phyloP scores from a whole-genome alignment of 2,888 invertebrate genomes.

The Drosophila atripex region DNA sequence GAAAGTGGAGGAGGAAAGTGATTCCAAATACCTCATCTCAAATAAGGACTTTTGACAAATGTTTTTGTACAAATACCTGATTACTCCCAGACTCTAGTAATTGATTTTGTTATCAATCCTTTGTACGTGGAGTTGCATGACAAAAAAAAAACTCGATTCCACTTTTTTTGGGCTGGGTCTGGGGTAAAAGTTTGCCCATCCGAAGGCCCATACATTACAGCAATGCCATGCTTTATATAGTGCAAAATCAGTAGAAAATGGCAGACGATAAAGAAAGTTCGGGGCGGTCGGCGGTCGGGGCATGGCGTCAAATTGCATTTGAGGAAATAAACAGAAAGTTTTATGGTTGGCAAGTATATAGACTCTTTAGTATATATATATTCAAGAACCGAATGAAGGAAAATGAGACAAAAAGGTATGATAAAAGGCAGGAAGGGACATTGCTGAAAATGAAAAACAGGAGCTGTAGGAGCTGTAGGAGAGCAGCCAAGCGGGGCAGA shows the following conservation, averaged over 20 bases:
- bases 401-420: conserved; percentile 50
- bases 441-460: conserved; percentile 63
- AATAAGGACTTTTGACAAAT: not conserved
- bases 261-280: conserved; percentile 72
- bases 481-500: conserved; percentile 14
- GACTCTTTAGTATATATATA: conserved; percentile 15
- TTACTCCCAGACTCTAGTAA: conserved; percentile 14
- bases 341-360: conserved; percentile 54
- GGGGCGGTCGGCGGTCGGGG: conserved; percentile 19
- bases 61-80: conserved; percentile 3
- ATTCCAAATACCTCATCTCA: not conserved
- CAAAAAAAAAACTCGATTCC: conserved; percentile 71
- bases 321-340: conserved; percentile 78
- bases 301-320: conserved; percentile 71
- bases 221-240: conserved; percentile 74
- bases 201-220: conserved; percentile 68
- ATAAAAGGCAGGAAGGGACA: conserved; percentile 53
- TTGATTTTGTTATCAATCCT: conserved; percentile 25
- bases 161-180: conserved; percentile 52
- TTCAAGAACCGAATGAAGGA: conserved; percentile 7
- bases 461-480: conserved; percentile 19
- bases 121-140: conserved; percentile 41
- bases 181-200: conserved; percentile 48
- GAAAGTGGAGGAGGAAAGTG: not conserved
- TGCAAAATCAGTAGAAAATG: conserved; percentile 77